These are phyloP conservation scores for Calephelis perditalis DNA, from an alignment of 2,888 invertebrate genomes.

Conservation along the genomic window DNA sequence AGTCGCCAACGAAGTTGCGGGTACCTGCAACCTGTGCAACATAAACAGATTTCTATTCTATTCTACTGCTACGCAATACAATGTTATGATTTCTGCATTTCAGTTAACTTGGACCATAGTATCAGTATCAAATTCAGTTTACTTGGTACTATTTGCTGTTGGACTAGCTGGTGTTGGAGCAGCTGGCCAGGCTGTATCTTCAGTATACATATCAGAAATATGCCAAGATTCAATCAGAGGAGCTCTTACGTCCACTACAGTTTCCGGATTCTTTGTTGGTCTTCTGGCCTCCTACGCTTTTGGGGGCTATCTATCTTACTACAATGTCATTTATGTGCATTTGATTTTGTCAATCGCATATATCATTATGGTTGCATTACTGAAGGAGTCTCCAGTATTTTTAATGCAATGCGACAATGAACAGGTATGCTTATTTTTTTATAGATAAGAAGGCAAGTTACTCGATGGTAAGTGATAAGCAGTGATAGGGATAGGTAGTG, in stretches of 20 bases:
- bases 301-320: conserved; percentile 52
- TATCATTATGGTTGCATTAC: conserved; percentile 39
- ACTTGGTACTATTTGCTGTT: conserved; percentile 44
- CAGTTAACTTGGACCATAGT: conserved; percentile 58
- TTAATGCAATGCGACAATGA: conserved; percentile 48
- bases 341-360: conserved; percentile 46
- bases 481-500: too few species aligned
- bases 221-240: conserved; percentile 60
- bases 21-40: too few species aligned
- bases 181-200: conserved; percentile 57
- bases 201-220: conserved; percentile 61
- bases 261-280: conserved; percentile 51
- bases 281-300: conserved; percentile 50
- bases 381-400: conserved; percentile 58
- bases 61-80: too few species aligned
- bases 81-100: conserved; percentile 22
- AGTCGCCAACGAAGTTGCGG: too few species aligned
- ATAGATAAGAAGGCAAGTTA: too few species aligned
- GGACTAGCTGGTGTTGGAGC: conserved; percentile 52
- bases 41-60: too few species aligned
- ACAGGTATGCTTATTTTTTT: conserved; percentile 35
- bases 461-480: too few species aligned
- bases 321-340: conserved; percentile 45
- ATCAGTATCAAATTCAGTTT: conserved; percentile 43
- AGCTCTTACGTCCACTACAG: conserved; percentile 48